phyloP scores from a whole-genome alignment of 2,888 invertebrate species.

The Ennomos fuscantarius region DNA sequence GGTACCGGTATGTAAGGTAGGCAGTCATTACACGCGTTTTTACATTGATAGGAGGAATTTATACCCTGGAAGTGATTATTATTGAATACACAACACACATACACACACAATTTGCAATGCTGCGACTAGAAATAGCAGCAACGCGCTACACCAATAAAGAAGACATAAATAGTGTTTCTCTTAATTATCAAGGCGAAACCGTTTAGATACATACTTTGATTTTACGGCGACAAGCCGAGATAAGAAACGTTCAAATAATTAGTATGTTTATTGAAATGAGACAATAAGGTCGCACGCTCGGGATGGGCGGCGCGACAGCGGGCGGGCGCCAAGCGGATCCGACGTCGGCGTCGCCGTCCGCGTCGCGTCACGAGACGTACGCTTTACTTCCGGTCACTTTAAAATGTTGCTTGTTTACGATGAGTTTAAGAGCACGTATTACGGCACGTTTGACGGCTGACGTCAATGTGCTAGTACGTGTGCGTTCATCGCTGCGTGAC shows the following conservation, averaged over 20 bases:
- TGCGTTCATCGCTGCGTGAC: too few species aligned
- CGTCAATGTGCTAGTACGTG: too few species aligned
- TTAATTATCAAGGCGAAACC: constrained; percentile 47
- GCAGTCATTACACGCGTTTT: too few species aligned
- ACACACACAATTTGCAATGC: constrained; percentile 19
- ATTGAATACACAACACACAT: background rate
- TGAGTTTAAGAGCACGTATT: too few species aligned
- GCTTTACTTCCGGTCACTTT: background rate
- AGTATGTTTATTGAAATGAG: constrained; percentile 45
- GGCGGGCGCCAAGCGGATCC: constrained; percentile 6
- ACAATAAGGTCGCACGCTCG: constrained; percentile 25
- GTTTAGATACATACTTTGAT: constrained; percentile 34
- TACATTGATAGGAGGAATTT: too few species aligned
- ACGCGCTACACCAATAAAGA: constrained; percentile 42
- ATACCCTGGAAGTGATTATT: too few species aligned
- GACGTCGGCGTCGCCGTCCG: background rate
- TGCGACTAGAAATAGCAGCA: constrained; percentile 34
- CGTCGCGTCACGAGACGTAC: background rate
- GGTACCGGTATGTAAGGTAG: too few species aligned
- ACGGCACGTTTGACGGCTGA: too few species aligned
- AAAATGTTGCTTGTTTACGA: too few species aligned
- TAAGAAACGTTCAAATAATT: constrained; percentile 35
- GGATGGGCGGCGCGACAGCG: constrained; percentile 27
- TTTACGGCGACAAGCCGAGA: constrained; percentile 36
- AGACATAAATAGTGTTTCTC: constrained; percentile 43